These are phyloP conservation scores for Rana temporaria DNA, from an alignment of 2,113 vertebrate species.

Conservation along the genomic window DNA sequence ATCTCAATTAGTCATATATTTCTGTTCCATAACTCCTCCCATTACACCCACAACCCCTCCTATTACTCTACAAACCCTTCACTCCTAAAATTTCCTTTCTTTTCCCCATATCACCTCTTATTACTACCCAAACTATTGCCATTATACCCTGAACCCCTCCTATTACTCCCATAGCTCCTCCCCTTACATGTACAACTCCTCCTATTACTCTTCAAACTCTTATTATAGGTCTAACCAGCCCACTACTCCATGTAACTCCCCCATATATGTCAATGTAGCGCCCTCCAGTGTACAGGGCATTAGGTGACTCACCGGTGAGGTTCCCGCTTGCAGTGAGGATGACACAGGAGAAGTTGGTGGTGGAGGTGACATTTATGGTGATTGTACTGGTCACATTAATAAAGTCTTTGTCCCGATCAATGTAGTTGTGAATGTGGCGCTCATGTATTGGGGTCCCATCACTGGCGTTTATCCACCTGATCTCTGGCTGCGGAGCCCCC, in stretches of 20 bases:
- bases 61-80: background rate
- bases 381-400: constrained; percentile 16
- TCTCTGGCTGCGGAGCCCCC: background rate
- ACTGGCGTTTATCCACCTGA: constrained; percentile 11
- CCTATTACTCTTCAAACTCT: background rate
- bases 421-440: background rate
- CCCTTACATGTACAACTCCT: background rate
- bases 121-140: background rate
- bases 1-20: too few species aligned
- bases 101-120: background rate
- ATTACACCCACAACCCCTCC: background rate
- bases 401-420: background rate
- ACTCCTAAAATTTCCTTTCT: background rate
- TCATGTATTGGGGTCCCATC: background rate
- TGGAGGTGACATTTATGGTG: constrained; percentile 17
- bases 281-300: too few species aligned
- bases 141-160: background rate
- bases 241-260: background rate
- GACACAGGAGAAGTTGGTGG: constrained; percentile 5
- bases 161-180: background rate
- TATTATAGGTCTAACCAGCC: background rate
- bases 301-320: constrained; percentile 12
- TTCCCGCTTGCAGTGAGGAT: background rate
- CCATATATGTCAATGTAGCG: background rate
- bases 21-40: background rate